A percentile compares a stretch with the other conserved stretches of the same genome.
These are phyloP conservation scores for Dromius quadrimaculatus DNA, from an alignment of 2,888 invertebrate species.

Conservation along the genomic window DNA sequence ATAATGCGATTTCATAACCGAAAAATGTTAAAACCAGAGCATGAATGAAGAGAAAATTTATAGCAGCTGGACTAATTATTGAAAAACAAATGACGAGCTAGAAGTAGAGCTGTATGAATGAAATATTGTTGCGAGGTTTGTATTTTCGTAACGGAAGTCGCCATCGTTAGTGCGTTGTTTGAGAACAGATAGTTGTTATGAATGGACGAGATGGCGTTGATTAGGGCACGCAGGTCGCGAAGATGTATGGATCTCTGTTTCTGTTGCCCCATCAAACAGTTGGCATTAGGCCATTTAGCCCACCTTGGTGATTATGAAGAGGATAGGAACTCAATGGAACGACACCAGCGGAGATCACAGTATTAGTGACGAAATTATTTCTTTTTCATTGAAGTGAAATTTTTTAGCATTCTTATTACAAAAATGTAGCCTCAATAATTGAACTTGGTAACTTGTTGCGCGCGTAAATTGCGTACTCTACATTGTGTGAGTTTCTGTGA, in stretches of 20 bases:
- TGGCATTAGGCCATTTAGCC: slow-evolving; percentile 30
- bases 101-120: slow-evolving; percentile 21
- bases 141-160: slow-evolving; percentile 34
- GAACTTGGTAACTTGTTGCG: no score
- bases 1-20: no score
- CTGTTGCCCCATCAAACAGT: slow-evolving; percentile 38
- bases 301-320: slow-evolving; percentile 20
- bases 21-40: slow-evolving; percentile 22
- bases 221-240: slow-evolving; percentile 29
- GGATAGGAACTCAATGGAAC: neutral
- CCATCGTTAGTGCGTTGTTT: slow-evolving; percentile 31
- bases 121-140: slow-evolving; percentile 27
- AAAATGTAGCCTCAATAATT: no score
- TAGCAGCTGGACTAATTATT: slow-evolving; percentile 25
- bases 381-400: no score
- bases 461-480: no score
- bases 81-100: slow-evolving; percentile 32
- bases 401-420: no score
- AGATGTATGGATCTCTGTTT: slow-evolving; percentile 37
- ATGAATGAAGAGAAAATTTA: slow-evolving; percentile 34
- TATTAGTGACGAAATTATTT: no score
- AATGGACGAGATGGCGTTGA: slow-evolving; percentile 41
- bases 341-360: neutral
- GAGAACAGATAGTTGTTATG: slow-evolving; percentile 34
- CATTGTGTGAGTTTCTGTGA: no score